phyloP scores from a whole-genome alignment of 1,140 invertebrate genomes.

The Orussus abietinus region DNA sequence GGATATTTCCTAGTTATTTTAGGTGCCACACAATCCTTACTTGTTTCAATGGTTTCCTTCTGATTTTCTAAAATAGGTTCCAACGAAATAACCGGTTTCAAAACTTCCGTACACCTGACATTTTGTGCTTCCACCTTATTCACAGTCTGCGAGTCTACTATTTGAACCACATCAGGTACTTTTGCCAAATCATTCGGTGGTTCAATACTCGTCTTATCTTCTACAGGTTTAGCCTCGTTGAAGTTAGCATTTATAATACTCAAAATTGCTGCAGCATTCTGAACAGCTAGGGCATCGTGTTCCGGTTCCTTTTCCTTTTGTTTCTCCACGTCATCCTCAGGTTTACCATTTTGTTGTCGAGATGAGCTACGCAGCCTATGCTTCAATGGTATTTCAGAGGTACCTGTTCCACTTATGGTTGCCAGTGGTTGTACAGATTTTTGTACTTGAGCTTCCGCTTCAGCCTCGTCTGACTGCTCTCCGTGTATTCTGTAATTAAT shows the following conservation, averaged over 20 bases:
- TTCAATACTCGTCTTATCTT: conserved; percentile 11
- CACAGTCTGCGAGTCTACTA: not conserved
- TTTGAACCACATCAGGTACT: not conserved
- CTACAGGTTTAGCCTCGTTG: conserved; percentile 4
- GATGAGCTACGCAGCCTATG: conserved; percentile 40
- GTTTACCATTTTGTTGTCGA: conserved; percentile 26
- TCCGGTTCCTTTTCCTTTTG: conserved; percentile 19
- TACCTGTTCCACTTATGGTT: not conserved
- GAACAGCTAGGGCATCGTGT: conserved; percentile 33
- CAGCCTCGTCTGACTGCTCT: too few relatives aligned
- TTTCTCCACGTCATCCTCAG: conserved; percentile 22
- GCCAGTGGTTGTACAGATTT: not conserved
- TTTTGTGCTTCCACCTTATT: conserved; percentile 5
- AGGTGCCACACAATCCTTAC: not conserved
- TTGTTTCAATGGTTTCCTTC: conserved; percentile 1
- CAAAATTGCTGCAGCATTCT: conserved; percentile 44
- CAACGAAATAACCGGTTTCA: too few relatives aligned
- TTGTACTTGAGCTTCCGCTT: not conserved
- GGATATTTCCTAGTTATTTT: conserved; percentile 1
- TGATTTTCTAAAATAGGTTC: too few relatives aligned
- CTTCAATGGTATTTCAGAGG: conserved; percentile 33
- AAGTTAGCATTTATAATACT: conserved; percentile 45
- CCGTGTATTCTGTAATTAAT: too few relatives aligned
- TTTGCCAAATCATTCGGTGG: conserved; percentile 10
- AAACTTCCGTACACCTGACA: not conserved